These are phyloP conservation scores for Pyrgus malvae DNA, from an alignment of 2,888 invertebrate species.

Conservation along the genomic window DNA sequence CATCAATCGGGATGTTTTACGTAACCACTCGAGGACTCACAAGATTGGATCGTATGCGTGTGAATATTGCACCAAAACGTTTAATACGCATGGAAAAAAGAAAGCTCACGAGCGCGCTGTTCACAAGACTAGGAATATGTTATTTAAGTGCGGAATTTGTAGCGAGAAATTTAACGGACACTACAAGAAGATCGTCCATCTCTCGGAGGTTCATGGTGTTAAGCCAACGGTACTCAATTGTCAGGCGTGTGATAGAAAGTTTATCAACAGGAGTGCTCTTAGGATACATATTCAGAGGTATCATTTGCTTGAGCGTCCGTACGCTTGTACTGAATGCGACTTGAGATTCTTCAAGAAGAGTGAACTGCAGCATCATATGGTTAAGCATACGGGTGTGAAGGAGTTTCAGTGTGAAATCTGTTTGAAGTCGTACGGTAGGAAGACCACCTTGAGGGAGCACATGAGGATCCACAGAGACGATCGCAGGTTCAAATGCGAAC, in stretches of 20 bases:
- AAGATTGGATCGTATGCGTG: conserved; percentile 17
- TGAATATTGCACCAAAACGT: conserved; percentile 24
- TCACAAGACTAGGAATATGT: conserved; percentile 46
- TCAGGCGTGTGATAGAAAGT: conserved; percentile 42
- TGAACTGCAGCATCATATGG: conserved; percentile 49
- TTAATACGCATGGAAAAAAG: conserved; percentile 10
- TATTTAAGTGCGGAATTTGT: conserved; percentile 48
- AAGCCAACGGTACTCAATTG: conserved; percentile 37
- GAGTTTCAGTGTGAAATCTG: conserved; percentile 43
- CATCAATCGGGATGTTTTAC: conserved; percentile 37
- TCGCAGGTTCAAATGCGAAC: conserved; percentile 38
- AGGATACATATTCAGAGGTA: conserved; percentile 42
- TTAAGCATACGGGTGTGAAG: conserved; percentile 49
- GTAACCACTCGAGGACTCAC: conserved; percentile 27
- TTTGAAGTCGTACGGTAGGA: conserved; percentile 37
- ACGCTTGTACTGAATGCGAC: conserved; percentile 38
- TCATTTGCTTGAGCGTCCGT: conserved; percentile 39
- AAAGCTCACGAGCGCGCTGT: conserved; percentile 22
- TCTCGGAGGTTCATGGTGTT: conserved; percentile 39
- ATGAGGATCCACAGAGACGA: conserved; percentile 38
- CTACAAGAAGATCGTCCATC: conserved; percentile 36
- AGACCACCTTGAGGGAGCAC: conserved; percentile 46
- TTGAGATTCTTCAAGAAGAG: conserved; percentile 44
- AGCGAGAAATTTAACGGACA: conserved; percentile 32
- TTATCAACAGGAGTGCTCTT: conserved; percentile 36